Base-by-base conservation (phyloP, 1,140 invertebrate genomes). In the Trypoxylus dichotomus region DNA sequence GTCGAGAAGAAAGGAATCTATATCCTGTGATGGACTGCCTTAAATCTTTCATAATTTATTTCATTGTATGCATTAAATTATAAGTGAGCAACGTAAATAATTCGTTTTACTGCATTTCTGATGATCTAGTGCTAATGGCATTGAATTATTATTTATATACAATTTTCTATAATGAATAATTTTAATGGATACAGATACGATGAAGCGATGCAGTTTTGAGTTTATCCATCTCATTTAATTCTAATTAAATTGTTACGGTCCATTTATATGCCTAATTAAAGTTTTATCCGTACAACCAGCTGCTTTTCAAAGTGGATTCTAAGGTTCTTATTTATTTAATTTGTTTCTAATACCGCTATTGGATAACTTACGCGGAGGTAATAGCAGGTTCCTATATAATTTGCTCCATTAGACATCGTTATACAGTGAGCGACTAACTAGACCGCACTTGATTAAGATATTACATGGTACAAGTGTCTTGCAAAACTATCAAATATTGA, bases 41-140 rank as follows among this genome's bases (percentile, higher is more conserved):
- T 37, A 47, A 75, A 54, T n/a, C n/a, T 75, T 75, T 5, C 43
- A 32, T 75, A 75, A 75, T 75, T 75, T 75, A 75, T 75, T 75
- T n/a, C 43, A 75, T 75, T 75, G 42, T 43, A 29, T 32, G 43
- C 74, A 47, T 42, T 47, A 47, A 75, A 25, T 75, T 75, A 75
- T 54, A 21, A 41, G 5, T 3, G 5, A 13, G 11, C 63, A 27
- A 47, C 73, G 42, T 47, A 47, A 47, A 27, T 75, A 25, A 27
- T 24, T 75, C 42, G 13, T 75, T 47, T 75, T 75, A 54, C 15
- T 75, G 11, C 21, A 47, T 54, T 42, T 47, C 43, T n/a, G 13
- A 24, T 54, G 74, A 43, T 75, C 24, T 42, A 75, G 72, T 74
- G 29, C 72, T 21, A 75, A 75, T 75, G 25, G 24, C n/a, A 21